These are phyloP conservation scores for Blera fallax DNA, from an alignment of 2,888 invertebrate genomes.

Conservation along the genomic window DNA sequence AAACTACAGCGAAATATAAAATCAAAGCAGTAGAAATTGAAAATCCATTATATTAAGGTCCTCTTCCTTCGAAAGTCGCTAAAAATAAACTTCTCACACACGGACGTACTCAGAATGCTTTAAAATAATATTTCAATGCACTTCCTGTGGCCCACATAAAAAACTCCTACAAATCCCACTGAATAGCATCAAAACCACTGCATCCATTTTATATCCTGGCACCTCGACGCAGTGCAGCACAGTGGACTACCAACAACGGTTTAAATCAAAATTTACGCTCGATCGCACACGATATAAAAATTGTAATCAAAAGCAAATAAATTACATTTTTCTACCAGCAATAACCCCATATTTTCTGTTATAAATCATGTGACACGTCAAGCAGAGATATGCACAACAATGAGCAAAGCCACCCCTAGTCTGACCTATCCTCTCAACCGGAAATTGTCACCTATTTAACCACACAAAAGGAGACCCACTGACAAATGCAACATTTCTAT, in stretches of 20 bases:
- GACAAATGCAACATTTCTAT: slow-evolving; percentile 3
- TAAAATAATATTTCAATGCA: background rate
- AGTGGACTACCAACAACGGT: background rate
- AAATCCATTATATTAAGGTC: too few relatives aligned
- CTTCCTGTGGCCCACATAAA: background rate
- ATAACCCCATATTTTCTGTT: background rate
- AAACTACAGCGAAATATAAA: too few relatives aligned
- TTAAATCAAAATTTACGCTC: slow-evolving; percentile 42
- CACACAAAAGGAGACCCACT: background rate
- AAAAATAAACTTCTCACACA: too few relatives aligned
- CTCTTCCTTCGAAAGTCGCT: too few relatives aligned
- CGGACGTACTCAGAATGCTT: too few relatives aligned
- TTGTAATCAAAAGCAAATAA: slow-evolving; percentile 24
- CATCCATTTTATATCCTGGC: background rate
- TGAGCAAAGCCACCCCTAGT: background rate
- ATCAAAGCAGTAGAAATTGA: too few relatives aligned
- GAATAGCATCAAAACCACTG: background rate
- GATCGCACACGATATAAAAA: slow-evolving; percentile 31
- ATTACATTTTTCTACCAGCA: slow-evolving; percentile 14
- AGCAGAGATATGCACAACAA: slow-evolving; percentile 12
- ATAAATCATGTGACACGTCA: slow-evolving; percentile 42
- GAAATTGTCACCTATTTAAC: slow-evolving; percentile 34
- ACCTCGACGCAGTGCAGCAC: background rate
- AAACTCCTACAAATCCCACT: background rate
- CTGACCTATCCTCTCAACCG: slow-evolving; percentile 24